Conservation (phyloP, 2,113 vertebrate species). For the Xenotilapia longispinis region DNA sequence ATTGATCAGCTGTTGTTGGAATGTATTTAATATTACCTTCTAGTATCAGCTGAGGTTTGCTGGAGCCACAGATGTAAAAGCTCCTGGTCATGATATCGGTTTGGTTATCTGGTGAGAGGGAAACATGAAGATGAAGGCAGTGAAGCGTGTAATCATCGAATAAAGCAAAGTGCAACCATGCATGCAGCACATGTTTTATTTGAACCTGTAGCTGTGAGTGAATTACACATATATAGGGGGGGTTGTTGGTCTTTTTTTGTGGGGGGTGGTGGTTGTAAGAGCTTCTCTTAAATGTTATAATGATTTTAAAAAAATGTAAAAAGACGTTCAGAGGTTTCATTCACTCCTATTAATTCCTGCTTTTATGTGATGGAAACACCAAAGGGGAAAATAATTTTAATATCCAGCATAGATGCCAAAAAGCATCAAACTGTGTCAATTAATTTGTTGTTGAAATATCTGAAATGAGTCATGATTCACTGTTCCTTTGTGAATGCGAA, state of each 20-base stretch:
- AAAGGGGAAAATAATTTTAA: background rate
- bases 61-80: no score
- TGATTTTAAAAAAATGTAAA: background rate
- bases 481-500: background rate
- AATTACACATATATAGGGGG: background rate
- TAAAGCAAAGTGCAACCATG: background rate
- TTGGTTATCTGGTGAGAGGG: no score
- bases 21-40: no score
- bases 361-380: background rate
- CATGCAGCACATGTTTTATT: background rate
- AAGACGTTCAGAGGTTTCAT: background rate
- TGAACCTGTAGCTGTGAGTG: background rate
- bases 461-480: background rate
- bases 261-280: background rate
- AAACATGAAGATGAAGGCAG: background rate
- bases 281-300: background rate
- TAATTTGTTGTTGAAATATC: background rate
- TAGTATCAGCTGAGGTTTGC: no score
- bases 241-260: background rate
- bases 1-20: no score
- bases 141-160: background rate
- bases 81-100: no score
- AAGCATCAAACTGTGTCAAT: background rate
- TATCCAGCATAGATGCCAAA: background rate
- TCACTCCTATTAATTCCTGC: background rate